Evolutionary conservation across 2,888 invertebrate genomes (phyloP).

Genomic region (Zaprionus bogoriensis): DNA sequence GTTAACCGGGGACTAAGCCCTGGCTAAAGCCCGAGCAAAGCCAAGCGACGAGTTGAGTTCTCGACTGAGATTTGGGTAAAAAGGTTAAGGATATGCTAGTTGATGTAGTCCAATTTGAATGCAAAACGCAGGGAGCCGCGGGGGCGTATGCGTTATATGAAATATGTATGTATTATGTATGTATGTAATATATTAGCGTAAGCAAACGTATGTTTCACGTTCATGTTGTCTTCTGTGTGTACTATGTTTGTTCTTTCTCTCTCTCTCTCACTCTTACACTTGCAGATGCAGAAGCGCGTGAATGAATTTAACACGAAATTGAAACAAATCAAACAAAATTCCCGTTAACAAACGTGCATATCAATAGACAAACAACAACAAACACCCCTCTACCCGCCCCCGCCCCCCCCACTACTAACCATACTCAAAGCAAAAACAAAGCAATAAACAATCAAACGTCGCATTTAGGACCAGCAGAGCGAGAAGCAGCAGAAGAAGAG

Average conservation of each 20-base stretch:
- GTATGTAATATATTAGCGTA: constrained; percentile 9
- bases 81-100: constrained; percentile 74
- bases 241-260: constrained; percentile 52
- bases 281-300: constrained; percentile 59
- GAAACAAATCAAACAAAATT: constrained; percentile 52
- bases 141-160: constrained; percentile 54
- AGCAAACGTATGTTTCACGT: constrained; percentile 26
- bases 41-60: not conserved
- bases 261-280: constrained; percentile 56
- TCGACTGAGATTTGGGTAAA: constrained; percentile 69
- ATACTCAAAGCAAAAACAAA: not conserved
- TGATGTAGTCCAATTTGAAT: constrained; percentile 59
- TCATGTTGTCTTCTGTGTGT: constrained; percentile 48
- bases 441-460: constrained; percentile 59
- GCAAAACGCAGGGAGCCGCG: constrained; percentile 42
- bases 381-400: not conserved
- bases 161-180: constrained; percentile 3
- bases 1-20: not conserved
- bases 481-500: not conserved
- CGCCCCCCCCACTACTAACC: too few species aligned
- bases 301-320: constrained; percentile 38
- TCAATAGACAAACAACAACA: constrained; percentile 38
- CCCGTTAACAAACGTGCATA: constrained; percentile 57
- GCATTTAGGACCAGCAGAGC: constrained; percentile 52
- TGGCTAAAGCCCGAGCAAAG: not conserved